phyloP scores from a whole-genome alignment of 35 echinoderm and acorn worm genomes.

The Anneissia japonica region DNA sequence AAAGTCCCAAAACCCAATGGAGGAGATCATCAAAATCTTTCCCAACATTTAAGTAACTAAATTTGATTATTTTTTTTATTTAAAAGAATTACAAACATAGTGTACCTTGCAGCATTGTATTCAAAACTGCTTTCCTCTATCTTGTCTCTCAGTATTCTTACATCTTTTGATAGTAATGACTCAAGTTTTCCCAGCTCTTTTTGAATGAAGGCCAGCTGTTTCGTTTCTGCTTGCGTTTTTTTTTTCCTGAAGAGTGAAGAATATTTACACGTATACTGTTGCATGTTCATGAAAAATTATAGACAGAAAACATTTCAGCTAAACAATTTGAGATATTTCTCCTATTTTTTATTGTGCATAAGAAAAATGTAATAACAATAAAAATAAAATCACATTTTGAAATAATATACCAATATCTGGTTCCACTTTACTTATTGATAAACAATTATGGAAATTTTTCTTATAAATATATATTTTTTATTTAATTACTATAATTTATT shows the following conservation, averaged over 20 bases:
- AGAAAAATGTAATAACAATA: not conserved
- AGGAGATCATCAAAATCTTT: no score
- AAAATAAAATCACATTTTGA: not conserved
- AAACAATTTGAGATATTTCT: not conserved
- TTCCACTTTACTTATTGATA: not conserved
- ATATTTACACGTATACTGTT: not conserved
- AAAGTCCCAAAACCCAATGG: no score
- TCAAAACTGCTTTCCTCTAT: conserved; percentile 74
- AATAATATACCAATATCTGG: not conserved
- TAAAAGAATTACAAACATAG: not conserved
- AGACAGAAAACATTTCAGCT: not conserved
- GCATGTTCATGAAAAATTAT: not conserved
- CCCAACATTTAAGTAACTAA: no score
- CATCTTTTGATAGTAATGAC: conserved; percentile 65
- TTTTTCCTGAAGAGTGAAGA: conserved; percentile 49
- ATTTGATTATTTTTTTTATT: not conserved
- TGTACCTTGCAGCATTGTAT: conserved; percentile 80
- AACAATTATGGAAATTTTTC: not conserved
- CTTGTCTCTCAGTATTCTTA: conserved; percentile 80
- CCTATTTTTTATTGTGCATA: not conserved
- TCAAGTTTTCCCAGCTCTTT: conserved; percentile 86
- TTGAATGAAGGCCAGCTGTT: conserved; percentile 78
- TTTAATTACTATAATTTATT: not conserved
- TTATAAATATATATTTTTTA: not conserved
- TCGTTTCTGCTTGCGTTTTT: conserved; percentile 82